Base-by-base conservation (phyloP, 2,113 vertebrate genomes). In the Dipodomys ordii region DNA sequence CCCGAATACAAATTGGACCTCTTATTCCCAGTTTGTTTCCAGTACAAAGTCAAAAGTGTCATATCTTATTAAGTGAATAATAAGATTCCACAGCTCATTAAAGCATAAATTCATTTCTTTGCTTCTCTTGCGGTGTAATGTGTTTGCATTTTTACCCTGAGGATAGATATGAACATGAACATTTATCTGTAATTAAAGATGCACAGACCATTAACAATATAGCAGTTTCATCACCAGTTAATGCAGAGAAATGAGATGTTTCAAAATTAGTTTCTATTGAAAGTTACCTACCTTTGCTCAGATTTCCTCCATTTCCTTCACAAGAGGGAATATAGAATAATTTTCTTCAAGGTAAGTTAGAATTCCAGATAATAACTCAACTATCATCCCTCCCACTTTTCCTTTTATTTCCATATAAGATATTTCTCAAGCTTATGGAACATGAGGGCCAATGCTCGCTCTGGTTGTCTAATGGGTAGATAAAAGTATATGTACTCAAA, bases 151-250 rank as follows among this genome's bases (percentile, higher is more conserved):
- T 96, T 92, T 94, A 85, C 94, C 96, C 90, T 74, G 57, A 94
- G 94, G 95, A 96, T 81, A 90, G 57, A 83, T 73, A 95, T 68
- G 74, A 96, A 97, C 81, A 94, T 60, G 96, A 93, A 90, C 92
- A 95, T 93, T 96, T 93, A 96, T 90, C 83, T 92, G 88, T 96
- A 95, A 96, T 96, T 97, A 96, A 94, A 95, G 88, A 96, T 94
- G 95, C 93, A 96, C 89, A 95, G 92, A 87, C 90, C 90, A 92
- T 95, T 96, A 95, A 96, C 72, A 82, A n/a, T 88, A 83, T 65
- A 90, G 44, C 53, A 87, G 77, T 91, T 95, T 92, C 57, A 67
- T 72, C 95, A 64, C 79, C 39, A 95, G 82, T 80, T 69, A 96
- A 96, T 64, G 76, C 28, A 88, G 27, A 81, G 23, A 30, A 93